Conservation (phyloP, 2,888 invertebrate species). For the Chrysina gloriosa region DNA sequence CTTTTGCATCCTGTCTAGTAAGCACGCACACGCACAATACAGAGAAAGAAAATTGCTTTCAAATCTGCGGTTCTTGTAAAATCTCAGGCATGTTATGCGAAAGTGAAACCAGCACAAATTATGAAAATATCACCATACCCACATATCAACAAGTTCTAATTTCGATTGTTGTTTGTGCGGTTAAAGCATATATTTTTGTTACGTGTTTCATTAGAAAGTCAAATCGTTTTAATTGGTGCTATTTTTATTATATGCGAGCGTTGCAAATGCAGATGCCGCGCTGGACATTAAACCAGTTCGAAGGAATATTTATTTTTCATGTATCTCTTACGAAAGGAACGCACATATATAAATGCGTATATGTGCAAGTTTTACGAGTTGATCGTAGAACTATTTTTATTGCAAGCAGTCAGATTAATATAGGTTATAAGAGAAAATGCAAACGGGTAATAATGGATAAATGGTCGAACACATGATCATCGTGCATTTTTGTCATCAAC, state of each 20-base stretch:
- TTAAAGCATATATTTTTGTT: background rate
- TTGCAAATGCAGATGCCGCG: constrained; percentile 6
- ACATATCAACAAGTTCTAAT: background rate
- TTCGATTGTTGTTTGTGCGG: background rate
- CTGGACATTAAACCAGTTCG: constrained; percentile 18
- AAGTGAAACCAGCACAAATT: constrained; percentile 21
- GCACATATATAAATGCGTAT: background rate
- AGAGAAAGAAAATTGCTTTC: constrained; percentile 13
- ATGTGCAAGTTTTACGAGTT: constrained; percentile 12
- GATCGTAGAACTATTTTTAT: constrained; percentile 20
- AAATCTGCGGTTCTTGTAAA: background rate
- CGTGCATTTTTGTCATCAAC: too few species aligned
- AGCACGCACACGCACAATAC: background rate
- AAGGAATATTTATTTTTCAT: background rate
- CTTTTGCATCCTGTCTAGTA: background rate
- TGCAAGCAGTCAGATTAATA: constrained; percentile 7
- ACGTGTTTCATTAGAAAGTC: constrained; percentile 30
- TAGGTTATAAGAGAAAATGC: background rate
- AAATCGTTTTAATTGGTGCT: background rate
- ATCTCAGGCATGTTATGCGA: background rate
- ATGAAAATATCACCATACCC: background rate
- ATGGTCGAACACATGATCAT: background rate
- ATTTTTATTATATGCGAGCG: constrained; percentile 11
- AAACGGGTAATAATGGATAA: background rate
- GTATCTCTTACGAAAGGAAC: background rate